Base-by-base conservation (phyloP, 2,113 vertebrate genomes). In the Struthidea cinerea region DNA sequence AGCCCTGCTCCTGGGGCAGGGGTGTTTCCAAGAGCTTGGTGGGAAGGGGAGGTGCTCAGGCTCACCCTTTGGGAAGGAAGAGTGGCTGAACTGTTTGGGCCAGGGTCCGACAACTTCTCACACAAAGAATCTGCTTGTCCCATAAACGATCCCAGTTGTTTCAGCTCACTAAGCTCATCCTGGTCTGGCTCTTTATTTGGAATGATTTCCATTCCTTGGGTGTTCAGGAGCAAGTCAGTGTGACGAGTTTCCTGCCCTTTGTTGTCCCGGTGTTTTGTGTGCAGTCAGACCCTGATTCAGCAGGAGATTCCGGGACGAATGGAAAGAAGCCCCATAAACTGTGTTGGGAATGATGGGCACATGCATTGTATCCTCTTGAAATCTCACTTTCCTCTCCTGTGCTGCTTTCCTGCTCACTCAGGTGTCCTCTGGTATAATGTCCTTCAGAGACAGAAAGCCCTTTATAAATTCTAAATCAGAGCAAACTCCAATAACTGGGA, bases 191-290 rank as follows among this genome's bases (percentile, higher is more conserved):
- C 68, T 86, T 85, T 74, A 49, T 77, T 59, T 20, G 32, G 75
- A 75, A 75, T 49, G 7, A 70, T 94, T 86, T 74, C 56, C 64
- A 77, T 95, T 96, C 71, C 76, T 60, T 0, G 24, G 24, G 24
- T 92, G 60, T 47, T 79, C 35, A 10, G 16, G 82, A 91, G 42
- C 69, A 68, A 91, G 74, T 18, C 74, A 33, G 52, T 73, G 78
- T 64, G 84, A 69, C 6, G 6, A 79, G 79, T 73, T 95, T 94
- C 75, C 83, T 82, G 75, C n/a, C 82, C 55, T 85, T 96, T 94
- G 59, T 90, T 83, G 69, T 61, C 35, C 63, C 3, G 5, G 37
- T 39, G 35, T 44, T 93, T 57, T 70, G 75, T 67, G 47, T 63
- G 59, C 64, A 64, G 68, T 32, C 87, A 87, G 67, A 49, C 16